Base-by-base conservation (phyloP, 2,113 vertebrate species). In the Peromyscus polionotus region DNA sequence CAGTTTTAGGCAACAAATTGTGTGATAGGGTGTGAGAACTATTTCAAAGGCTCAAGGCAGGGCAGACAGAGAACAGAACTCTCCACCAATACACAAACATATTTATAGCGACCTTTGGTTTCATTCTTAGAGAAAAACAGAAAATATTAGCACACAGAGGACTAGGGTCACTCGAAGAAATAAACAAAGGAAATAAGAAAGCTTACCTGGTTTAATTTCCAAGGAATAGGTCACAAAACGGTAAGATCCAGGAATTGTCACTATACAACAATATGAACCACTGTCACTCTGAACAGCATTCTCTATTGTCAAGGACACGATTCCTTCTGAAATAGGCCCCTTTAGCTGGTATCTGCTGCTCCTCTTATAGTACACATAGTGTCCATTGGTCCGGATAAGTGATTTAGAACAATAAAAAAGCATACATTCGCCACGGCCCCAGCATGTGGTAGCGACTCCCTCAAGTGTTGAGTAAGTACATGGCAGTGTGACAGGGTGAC, bases 251-350 rank as follows among this genome's bases (percentile, higher is more conserved):
- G 16, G 5, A 80, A 98, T 36, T 93, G 99, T 98, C 33, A 99
- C 92, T 1, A 99, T 99, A 95, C 99, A 99, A 97, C 99, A 99
- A 12, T 99, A 99, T 0, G 0, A 45, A 11, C 99, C 99, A 0
- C 97, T 95, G 90, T 99, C 99, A 0, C 76, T 48, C 90, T 81
- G 59, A 28, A 28, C 33, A 2, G 97, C 96, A 0, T 97, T 54
- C 31, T 96, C 0, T 4, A 99, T 99, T 0, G 99, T 99, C 96
- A 99, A 98, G 54, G 99, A 99, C 79, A 99, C 98, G 0, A 99
- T 77, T 0, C 99, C 99, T 0, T 1, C 8, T 0, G 0, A 0
- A 86, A 98, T 59, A 0, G 59, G 1, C 59, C 98, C 99, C 7
- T 90, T 81, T 54, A 99, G 75, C 28, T 54, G 80, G 77, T 99